These are phyloP conservation scores for Sylvilagus bachmani DNA, from an alignment of 2,113 vertebrate species.

Conservation along the genomic window DNA sequence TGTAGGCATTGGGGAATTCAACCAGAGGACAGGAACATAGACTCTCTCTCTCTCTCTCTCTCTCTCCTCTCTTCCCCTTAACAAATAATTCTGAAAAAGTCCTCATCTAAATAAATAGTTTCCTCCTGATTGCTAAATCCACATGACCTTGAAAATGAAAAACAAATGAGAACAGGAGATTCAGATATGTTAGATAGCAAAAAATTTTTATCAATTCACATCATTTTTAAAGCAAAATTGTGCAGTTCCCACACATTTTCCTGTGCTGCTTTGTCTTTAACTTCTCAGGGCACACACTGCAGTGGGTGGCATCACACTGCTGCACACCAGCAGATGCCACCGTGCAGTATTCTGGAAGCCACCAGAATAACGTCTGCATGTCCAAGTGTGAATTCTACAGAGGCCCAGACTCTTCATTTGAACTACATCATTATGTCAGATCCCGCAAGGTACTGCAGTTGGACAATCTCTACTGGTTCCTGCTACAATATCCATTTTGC, in stretches of 20 bases:
- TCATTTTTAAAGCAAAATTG: neutral
- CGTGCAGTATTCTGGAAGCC: neutral
- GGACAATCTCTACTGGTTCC: neutral
- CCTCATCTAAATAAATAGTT: neutral
- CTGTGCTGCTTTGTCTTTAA: neutral
- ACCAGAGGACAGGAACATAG: no score
- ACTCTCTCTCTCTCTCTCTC: no score
- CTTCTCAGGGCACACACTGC: neutral
- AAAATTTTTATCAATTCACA: neutral
- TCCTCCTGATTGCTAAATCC: neutral
- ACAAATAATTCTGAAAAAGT: neutral
- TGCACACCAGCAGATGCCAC: neutral
- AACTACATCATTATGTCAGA: neutral
- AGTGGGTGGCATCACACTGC: neutral
- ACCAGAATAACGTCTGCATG: neutral
- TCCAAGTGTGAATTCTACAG: constrained; percentile 20
- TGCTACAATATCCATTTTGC: neutral
- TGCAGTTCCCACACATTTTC: accelerated
- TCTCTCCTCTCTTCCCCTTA: no score
- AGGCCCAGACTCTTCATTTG: neutral
- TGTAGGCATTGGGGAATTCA: no score
- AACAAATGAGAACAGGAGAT: neutral
- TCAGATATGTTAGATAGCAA: neutral
- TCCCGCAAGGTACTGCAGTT: neutral
- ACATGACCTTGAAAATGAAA: neutral